Conservation (phyloP, 1,140 invertebrate genomes). For the Pinna nobilis region DNA sequence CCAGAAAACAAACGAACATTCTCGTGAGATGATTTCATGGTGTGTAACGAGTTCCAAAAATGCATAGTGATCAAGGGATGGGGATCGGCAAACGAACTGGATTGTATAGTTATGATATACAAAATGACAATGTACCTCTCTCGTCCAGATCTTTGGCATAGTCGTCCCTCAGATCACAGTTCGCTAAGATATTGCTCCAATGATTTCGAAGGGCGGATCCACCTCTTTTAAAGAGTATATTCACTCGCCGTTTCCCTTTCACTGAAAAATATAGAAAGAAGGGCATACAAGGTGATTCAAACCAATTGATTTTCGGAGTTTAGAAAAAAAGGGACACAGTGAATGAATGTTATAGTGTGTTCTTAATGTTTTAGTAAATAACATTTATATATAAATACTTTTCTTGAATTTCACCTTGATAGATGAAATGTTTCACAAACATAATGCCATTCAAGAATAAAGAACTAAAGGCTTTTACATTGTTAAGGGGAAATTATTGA, state of each 20-base stretch:
- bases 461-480: too few relatives aligned
- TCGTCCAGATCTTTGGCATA: slow-evolving; percentile 65
- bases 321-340: not conserved
- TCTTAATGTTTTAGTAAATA: not conserved
- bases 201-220: slow-evolving; percentile 50
- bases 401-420: not conserved
- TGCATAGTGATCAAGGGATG: too few relatives aligned
- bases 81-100: too few relatives aligned
- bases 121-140: slow-evolving; percentile 64
- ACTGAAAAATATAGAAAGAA: slow-evolving; percentile 46
- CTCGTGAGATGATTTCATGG: too few relatives aligned
- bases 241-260: slow-evolving; percentile 55
- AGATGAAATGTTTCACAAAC: too few relatives aligned
- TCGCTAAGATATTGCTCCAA: slow-evolving; percentile 52
- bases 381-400: not conserved
- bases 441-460: too few relatives aligned
- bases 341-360: not conserved
- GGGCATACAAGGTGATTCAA: not conserved
- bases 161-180: slow-evolving; percentile 45
- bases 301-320: not conserved
- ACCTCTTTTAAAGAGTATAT: slow-evolving; percentile 60
- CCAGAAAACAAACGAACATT: too few relatives aligned
- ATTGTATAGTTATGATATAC: too few relatives aligned
- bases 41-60: too few relatives aligned
- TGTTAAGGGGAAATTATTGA: too few relatives aligned